phyloP scores from a whole-genome alignment of 1,140 invertebrate species.

The Macrocentrus cingulum region DNA sequence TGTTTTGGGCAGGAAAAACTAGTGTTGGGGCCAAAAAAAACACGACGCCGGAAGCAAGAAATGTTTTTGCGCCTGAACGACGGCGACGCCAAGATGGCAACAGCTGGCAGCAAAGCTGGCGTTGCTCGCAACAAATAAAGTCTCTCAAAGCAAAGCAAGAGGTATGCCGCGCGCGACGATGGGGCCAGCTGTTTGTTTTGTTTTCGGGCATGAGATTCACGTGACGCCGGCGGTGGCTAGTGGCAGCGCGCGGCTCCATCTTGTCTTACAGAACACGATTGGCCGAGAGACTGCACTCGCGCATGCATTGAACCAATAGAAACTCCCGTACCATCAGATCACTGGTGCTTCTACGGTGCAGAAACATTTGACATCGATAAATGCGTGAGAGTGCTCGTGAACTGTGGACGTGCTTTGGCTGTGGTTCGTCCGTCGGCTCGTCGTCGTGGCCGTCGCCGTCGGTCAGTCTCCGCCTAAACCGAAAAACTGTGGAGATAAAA shows the following conservation, averaged over 20 bases:
- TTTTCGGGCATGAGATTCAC: constrained; percentile 57
- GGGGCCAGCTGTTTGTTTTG: constrained; percentile 56
- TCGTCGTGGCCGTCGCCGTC: constrained; percentile 32
- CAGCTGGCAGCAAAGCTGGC: constrained; percentile 9
- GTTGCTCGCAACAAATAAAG: background rate
- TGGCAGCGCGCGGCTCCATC: constrained; percentile 39
- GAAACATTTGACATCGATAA: constrained; percentile 57
- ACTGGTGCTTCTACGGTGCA: constrained; percentile 43
- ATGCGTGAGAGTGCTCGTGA: constrained; percentile 55
- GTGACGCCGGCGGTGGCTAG: constrained; percentile 47
- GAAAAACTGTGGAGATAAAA: background rate
- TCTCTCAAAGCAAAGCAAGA: constrained; percentile 2
- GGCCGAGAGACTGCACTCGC: constrained; percentile 38
- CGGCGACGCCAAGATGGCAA: background rate
- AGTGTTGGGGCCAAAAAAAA: background rate
- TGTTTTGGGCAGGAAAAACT: too few relatives aligned
- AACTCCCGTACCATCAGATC: constrained; percentile 33
- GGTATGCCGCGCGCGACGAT: background rate
- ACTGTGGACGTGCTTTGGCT: constrained; percentile 47
- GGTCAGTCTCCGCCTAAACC: constrained; percentile 22
- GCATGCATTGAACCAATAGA: constrained; percentile 38
- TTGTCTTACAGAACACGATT: constrained; percentile 36
- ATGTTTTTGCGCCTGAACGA: background rate
- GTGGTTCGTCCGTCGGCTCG: constrained; percentile 42
- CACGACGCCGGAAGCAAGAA: background rate